Base-by-base conservation (phyloP, 2,888 invertebrate species). In the Spodoptera exigua region DNA sequence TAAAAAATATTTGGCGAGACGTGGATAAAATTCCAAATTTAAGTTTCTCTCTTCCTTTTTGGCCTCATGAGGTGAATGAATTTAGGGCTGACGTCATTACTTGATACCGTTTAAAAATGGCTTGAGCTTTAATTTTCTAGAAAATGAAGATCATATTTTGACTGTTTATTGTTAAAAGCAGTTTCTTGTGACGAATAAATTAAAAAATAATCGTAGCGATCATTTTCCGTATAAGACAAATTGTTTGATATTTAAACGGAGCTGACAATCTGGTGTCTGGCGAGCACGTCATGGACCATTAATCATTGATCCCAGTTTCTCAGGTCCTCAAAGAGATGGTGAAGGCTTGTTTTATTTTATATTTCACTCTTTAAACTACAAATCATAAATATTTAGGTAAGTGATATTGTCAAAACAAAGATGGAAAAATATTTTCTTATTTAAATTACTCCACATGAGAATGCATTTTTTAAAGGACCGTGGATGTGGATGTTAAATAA, bases 221-320 rank as follows among this genome's bases (percentile, higher is more conserved):
- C 65, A 77, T 80, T 73, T 77, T 70, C 69, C 54, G n/a, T 70
- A 59, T 58, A 75, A 75, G 82, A 82, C 79, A 82, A 83, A 82
- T 80, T 72, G 63, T 72, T 71, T 48, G 51, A n/a, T 43, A 52
- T 58, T 57, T 36, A 60, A 64, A 70, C 55, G 54, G 63, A 56
- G 61, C 63, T 74, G 74, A 74, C 70, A 71, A 67, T 67, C 59
- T 71, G 75, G 43, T 80, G 72, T 76, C 79, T 69, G 63, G 62
- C 43, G 44, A 59, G 61, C 76, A 76, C 79, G 70, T 70, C 60
- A 49, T 37, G 39, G 41, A 63, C 57, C 78, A 81, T 83, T 84
- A 78, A 83, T 83, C 83, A 84, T 72, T 61, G 66, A 74, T 75
- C 68, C 61, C 69, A 59, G 57, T 70, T 64, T 61, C 66, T 74